Base-by-base conservation (phyloP, 2,888 invertebrate genomes). In the Augochlorella aurata region DNA sequence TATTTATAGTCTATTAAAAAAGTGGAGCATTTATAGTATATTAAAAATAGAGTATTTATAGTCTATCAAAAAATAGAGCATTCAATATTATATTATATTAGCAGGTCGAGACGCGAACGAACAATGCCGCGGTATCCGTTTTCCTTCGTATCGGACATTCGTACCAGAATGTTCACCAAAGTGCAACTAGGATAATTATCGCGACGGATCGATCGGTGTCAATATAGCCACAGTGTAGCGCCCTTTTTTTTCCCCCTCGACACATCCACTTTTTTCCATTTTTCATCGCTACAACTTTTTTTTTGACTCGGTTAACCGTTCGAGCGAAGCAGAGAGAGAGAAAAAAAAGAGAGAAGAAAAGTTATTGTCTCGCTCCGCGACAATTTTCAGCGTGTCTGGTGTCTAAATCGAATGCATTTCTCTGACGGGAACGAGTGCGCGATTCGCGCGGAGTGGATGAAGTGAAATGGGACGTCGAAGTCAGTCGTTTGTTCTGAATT, bases 401-500 rank as follows among this genome's bases (percentile, higher is more conserved):
- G 54, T 29, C 14, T 38, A 54, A 47, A 61, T 68, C 74, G 77
- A 61, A 45, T n/a, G 77, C 66, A 61, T 74, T 74, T 63, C 52
- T 74, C 24, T 45, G 66, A 44, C 52, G 45, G 24, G 24, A 24
- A 45, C 68, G 29, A 45, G 69, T n/a, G 52, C 21, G 45, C 21
- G 58, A 61, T 44, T 72, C n/a, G 50, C 63, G 45, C 67, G 61
- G 18, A 52, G 12, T 18, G 67, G 29, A 47, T 52, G 16, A 70
- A 81, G 74, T 66, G 65, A 44, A 80, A 81, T 58, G 50, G 69
- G 49, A 70, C 74, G 73, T 58, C 45, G 65, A 58, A 50, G 70
- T 61, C 81, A 74, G 70, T 74, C 70, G 69, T 69, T 80, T 70
- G 65, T 47, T 65, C 68, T 58, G 63, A 80, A 63, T 68, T 50